These are phyloP conservation scores for Macrostomum cliftonense DNA, from an alignment of 2,888 invertebrate species.

Conservation along the genomic window DNA sequence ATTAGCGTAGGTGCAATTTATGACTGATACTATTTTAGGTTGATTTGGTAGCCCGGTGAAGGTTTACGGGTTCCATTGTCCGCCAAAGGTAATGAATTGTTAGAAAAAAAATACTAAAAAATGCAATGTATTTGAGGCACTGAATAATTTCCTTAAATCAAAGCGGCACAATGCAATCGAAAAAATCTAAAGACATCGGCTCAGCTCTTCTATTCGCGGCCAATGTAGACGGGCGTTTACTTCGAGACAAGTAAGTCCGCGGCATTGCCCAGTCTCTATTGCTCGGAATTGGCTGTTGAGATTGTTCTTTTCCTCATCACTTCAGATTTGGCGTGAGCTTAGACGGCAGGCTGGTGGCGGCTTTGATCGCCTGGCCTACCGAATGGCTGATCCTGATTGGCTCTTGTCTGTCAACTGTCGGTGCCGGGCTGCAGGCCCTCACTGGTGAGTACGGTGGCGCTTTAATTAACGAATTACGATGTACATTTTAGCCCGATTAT, in stretches of 20 bases:
- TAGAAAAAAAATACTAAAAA: too few species aligned
- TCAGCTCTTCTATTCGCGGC: constrained; percentile 78
- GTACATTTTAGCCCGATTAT: too few species aligned
- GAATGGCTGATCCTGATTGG: constrained; percentile 93
- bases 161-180: too few species aligned
- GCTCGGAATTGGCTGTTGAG: too few species aligned
- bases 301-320: too few species aligned
- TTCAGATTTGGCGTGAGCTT: constrained; percentile 84
- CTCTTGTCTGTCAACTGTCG: constrained; percentile 89
- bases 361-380: constrained; percentile 94
- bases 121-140: too few species aligned
- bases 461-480: not conserved
- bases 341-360: constrained; percentile 79
- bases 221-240: constrained; percentile 74
- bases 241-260: constrained; percentile 71
- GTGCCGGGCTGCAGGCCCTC: constrained; percentile 87
- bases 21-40: too few species aligned
- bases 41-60: too few species aligned
- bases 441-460: constrained; percentile 49
- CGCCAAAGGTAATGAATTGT: too few species aligned
- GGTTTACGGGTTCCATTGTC: too few species aligned
- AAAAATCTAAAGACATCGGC: constrained; percentile 47
- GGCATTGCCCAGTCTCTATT: too few species aligned
- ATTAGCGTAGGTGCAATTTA: too few species aligned
- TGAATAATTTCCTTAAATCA: constrained; percentile 1